Conservation (phyloP, 2,113 vertebrate genomes). For the Nothoprocta perdicaria region DNA sequence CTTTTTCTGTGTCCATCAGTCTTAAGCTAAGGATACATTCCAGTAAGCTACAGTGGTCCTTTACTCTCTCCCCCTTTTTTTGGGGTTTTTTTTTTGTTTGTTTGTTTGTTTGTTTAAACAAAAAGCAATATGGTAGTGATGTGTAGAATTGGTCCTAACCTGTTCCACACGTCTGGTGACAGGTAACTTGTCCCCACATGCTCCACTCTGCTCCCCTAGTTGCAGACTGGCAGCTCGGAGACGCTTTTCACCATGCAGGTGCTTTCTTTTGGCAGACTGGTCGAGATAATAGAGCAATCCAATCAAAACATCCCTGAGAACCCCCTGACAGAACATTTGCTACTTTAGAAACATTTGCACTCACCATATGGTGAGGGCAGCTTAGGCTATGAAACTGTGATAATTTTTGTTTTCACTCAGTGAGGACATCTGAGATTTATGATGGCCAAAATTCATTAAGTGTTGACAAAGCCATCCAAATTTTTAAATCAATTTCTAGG, state of each 20-base stretch:
- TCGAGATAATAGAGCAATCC: slow-evolving; percentile 76
- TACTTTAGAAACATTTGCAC: slow-evolving; percentile 77
- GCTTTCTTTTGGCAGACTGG: slow-evolving; percentile 72
- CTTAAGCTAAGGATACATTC: not conserved
- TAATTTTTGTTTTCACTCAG: slow-evolving; percentile 54
- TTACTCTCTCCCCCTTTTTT: accelerated
- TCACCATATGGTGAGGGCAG: slow-evolving; percentile 77
- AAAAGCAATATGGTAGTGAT: not conserved
- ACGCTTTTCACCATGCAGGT: slow-evolving; percentile 67
- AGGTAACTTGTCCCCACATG: slow-evolving; percentile 46
- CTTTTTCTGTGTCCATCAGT: not conserved
- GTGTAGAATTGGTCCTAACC: slow-evolving; percentile 13
- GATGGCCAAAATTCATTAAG: slow-evolving; percentile 65
- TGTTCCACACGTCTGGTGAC: not conserved
- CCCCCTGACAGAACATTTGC: slow-evolving; percentile 75
- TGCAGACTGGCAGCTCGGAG: slow-evolving; percentile 43
- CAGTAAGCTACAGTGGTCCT: not conserved
- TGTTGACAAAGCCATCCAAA: slow-evolving; percentile 53
- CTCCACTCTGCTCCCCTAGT: slow-evolving; percentile 16
- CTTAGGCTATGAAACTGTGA: slow-evolving; percentile 59
- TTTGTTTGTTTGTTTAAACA: not conserved
- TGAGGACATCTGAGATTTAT: slow-evolving; percentile 66
- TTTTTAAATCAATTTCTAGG: slow-evolving; percentile 34
- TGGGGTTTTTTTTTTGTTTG: no score
- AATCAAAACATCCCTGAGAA: slow-evolving; percentile 73